Percentiles rank a stretch among this genome's conserved stretches.
These are phyloP conservation scores for Hystrix brachyura DNA, from an alignment of 2,113 vertebrate species.

Conservation along the genomic window DNA sequence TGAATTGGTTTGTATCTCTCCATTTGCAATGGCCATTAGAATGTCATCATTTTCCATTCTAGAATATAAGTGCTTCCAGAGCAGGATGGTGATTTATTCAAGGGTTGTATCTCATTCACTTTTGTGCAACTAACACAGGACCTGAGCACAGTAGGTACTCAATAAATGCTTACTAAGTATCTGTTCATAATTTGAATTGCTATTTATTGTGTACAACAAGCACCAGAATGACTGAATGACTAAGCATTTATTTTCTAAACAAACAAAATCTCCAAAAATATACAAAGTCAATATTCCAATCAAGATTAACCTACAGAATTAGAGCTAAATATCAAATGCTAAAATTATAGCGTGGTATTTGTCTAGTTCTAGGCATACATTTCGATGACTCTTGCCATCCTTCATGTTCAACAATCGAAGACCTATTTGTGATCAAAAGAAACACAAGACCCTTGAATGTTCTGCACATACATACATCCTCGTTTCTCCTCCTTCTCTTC, in stretches of 20 bases:
- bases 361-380: not conserved
- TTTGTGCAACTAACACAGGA: not conserved
- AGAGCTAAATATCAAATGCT: not conserved
- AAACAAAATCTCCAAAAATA: not conserved
- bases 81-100: not conserved
- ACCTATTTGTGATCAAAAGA: not conserved
- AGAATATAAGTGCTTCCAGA: not conserved
- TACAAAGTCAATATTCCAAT: not conserved
- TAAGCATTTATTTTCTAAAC: not conserved
- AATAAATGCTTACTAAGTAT: not conserved
- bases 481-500: not conserved
- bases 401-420: not conserved
- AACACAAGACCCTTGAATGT: not conserved
- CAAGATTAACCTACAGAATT: not conserved
- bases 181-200: not conserved
- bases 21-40: not conserved
- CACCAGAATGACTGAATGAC: not conserved
- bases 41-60: not conserved
- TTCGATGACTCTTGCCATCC: not conserved
- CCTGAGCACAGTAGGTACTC: not conserved
- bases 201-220: not conserved
- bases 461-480: not conserved
- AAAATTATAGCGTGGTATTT: not conserved
- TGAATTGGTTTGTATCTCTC: not conserved
- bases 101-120: not conserved